These are phyloP conservation scores for Columbina picui DNA, from an alignment of 2,113 vertebrate species.

Conservation along the genomic window DNA sequence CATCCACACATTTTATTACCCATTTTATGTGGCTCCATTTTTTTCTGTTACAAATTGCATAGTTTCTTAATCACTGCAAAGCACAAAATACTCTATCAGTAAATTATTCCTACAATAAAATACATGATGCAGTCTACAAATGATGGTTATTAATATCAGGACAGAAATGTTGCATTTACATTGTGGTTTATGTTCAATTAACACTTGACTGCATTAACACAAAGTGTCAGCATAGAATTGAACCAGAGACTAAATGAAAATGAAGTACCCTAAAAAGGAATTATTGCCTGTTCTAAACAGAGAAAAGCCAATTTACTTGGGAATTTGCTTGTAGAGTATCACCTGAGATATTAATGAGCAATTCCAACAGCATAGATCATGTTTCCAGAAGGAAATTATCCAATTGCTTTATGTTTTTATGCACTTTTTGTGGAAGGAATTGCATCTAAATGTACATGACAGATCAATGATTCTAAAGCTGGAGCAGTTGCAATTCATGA, in stretches of 20 bases:
- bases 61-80: slow-evolving; percentile 61
- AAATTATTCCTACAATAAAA: slow-evolving; percentile 61
- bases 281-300: background rate
- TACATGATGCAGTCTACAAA: slow-evolving; percentile 45
- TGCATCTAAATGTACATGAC: background rate
- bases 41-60: slow-evolving; percentile 36
- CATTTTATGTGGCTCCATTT: background rate
- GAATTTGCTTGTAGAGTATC: background rate
- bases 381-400: slow-evolving; percentile 11
- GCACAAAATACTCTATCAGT: slow-evolving; percentile 37
- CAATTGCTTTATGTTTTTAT: background rate
- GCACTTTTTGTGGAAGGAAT: background rate
- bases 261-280: slow-evolving; percentile 14
- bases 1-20: slow-evolving; percentile 32
- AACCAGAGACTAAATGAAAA: slow-evolving; percentile 30
- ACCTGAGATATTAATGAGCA: slow-evolving; percentile 12
- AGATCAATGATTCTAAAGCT: background rate
- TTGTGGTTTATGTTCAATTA: slow-evolving; percentile 64
- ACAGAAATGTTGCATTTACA: slow-evolving; percentile 39
- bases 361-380: background rate
- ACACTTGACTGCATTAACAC: slow-evolving; percentile 45
- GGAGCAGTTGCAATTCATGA: slow-evolving; percentile 12
- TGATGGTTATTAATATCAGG: slow-evolving; percentile 53
- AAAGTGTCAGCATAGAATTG: slow-evolving; percentile 6
- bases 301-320: slow-evolving; percentile 40